Evolutionary conservation across 2,113 vertebrate genomes (phyloP).

Genomic region (Sardina pilchardus): DNA sequence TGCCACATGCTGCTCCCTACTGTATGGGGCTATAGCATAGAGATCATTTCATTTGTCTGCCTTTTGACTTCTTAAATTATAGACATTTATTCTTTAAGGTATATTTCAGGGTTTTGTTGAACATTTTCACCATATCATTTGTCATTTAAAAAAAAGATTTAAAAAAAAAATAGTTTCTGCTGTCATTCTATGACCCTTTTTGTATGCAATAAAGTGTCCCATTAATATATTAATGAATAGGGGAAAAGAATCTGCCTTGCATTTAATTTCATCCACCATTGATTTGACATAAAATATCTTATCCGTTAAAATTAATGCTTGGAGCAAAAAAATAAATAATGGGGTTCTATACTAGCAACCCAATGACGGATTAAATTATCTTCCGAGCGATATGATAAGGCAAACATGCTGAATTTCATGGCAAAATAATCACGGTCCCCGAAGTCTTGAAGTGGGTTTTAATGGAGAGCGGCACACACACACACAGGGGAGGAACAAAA

Average conservation of each 20-base stretch:
- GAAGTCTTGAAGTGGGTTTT: constrained; percentile 30
- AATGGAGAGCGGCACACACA: background rate
- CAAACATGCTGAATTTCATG: constrained; percentile 63
- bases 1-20: constrained; percentile 36
- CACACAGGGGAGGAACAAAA: background rate
- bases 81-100: background rate
- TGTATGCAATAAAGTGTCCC: background rate
- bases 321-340: constrained; percentile 42
- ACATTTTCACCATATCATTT: background rate
- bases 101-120: background rate
- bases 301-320: constrained; percentile 49
- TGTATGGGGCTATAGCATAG: background rate
- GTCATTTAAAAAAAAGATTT: too few species aligned
- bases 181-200: background rate
- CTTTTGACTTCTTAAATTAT: background rate
- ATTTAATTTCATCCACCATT: constrained; percentile 37
- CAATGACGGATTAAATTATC: constrained; percentile 64
- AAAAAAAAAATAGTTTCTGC: background rate
- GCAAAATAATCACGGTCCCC: constrained; percentile 58
- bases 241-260: constrained; percentile 35
- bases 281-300: constrained; percentile 41
- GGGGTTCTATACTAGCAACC: constrained; percentile 53
- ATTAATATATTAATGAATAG: constrained; percentile 30
- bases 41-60: background rate
- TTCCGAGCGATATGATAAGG: constrained; percentile 52